Conservation (phyloP, 2,888 invertebrate genomes). For the Ennomos erosarius region DNA sequence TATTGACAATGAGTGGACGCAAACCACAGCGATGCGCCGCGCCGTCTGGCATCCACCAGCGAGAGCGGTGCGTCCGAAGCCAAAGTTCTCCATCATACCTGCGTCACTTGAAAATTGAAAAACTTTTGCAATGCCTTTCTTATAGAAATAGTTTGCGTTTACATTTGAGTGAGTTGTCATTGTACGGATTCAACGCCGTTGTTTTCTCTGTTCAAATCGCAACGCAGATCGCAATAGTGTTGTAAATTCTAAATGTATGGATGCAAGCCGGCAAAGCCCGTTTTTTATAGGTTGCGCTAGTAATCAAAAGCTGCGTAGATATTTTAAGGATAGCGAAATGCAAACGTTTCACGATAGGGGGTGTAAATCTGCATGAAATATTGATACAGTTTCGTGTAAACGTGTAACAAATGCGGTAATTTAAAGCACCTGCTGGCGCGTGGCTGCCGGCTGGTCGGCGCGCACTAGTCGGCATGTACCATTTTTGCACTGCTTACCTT, state of each 20-base stretch:
- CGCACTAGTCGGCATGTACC: constrained; percentile 67
- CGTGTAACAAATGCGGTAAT: constrained; percentile 86
- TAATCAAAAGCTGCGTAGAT: constrained; percentile 48
- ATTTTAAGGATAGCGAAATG: constrained; percentile 75
- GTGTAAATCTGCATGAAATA: constrained; percentile 85
- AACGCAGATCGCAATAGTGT: constrained; percentile 10
- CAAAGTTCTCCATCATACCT: constrained; percentile 82
- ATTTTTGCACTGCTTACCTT: constrained; percentile 75
- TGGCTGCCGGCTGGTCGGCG: constrained; percentile 51
- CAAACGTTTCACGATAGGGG: constrained; percentile 75
- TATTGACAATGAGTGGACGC: constrained; percentile 30
- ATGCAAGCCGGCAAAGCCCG: constrained; percentile 6
- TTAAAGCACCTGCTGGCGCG: constrained; percentile 79
- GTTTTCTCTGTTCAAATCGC: constrained; percentile 50
- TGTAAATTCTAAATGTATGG: constrained; percentile 26
- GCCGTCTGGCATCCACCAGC: constrained; percentile 31
- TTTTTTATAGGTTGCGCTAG: constrained; percentile 35
- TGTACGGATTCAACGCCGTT: constrained; percentile 73
- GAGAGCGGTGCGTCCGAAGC: constrained; percentile 63
- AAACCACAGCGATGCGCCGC: constrained; percentile 44
- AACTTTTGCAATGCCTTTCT: constrained; percentile 83
- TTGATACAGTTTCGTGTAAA: constrained; percentile 85
- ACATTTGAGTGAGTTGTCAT: constrained; percentile 83
- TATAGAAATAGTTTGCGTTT: constrained; percentile 83
- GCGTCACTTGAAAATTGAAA: constrained; percentile 85